Evolutionary conservation across 2,888 invertebrate genomes (phyloP), one percentile per base, ranked within the genome.

Genomic region (Priapulus caudatus): DNA sequence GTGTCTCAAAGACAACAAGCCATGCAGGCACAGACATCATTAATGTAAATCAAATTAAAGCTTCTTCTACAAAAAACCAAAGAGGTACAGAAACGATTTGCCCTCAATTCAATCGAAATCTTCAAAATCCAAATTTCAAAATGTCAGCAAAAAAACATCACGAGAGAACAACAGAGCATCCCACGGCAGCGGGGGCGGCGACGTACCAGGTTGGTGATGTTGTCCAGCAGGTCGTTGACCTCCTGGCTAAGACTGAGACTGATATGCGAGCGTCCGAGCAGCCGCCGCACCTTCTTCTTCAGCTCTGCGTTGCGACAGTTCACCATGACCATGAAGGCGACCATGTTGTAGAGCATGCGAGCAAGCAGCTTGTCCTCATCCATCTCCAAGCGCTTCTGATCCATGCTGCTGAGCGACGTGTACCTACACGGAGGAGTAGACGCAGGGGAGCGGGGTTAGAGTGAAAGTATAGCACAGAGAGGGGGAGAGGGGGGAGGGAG

Each of bases 201-300:
- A 75, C 80, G 77, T 72, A 95, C 93, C 80, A 95, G 77, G 71
- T 88, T 86, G 62, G 86, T 84, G 52, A 98, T 84, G 69, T 91
- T 88, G 72, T 98, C 97, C 21, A 99, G 78, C 18, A 98, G 79
- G 68, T 88, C 84, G 72, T 98, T 97, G 51, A 99, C 88, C 74
- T 97, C 93, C 71, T 93, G 92, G 59, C 95, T 95, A 73, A 95
- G 93, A 1, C 90, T 85, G 44, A 98, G 79, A 1, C 98, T 97
- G 62, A 99, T 95, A 67, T 99, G 98, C 68, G 93, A 93, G 72
- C 98, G 98, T 3, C 98, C 98, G 10, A 99, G 77, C 55, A 99
- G 73, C 45, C 98, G 79, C 15, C 98, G 79, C n/a, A 81, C 74
- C 77, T 95, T 93, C 58, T 87, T 79, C 61, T 86, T 82, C 20